Percentiles rank a stretch among this genome's conserved stretches.
Conservation (phyloP, 2,113 vertebrate species). For the Ictalurus punctatus region DNA sequence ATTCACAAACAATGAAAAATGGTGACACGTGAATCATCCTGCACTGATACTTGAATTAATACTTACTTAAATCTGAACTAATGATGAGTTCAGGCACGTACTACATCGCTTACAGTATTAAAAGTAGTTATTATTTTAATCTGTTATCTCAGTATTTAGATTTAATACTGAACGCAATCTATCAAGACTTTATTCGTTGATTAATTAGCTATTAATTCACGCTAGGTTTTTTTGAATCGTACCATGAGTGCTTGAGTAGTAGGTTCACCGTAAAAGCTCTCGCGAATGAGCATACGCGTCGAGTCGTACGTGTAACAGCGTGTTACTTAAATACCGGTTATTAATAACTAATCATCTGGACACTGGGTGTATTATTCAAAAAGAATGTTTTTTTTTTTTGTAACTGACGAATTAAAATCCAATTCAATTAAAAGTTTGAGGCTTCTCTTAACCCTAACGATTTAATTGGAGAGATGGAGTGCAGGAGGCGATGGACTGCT, state of each 20-base stretch:
- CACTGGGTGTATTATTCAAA: neutral
- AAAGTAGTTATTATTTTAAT: too few species aligned
- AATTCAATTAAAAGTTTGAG: neutral
- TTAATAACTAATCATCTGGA: neutral
- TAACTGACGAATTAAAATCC: neutral
- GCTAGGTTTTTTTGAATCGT: too few species aligned
- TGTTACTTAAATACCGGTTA: neutral
- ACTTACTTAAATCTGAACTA: too few species aligned
- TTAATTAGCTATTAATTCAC: too few species aligned
- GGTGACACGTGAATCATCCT: too few species aligned
- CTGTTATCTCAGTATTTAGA: too few species aligned
- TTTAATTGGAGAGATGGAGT: slow-evolving; percentile 19
- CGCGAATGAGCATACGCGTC: neutral
- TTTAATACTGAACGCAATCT: too few species aligned
- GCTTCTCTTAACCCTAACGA: neutral
- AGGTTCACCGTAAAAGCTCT: neutral
- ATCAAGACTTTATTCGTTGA: too few species aligned
- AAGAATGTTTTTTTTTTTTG: neutral
- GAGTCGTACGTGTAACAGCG: neutral
- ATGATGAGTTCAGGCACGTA: too few species aligned
- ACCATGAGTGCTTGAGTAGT: neutral
- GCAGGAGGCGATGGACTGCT: neutral
- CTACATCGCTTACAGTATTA: too few species aligned
- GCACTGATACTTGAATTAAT: too few species aligned
- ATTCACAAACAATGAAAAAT: too few species aligned